A percentile compares a stretch with the other conserved stretches of the same genome.
Evolutionary conservation across 2,113 vertebrate genomes (phyloP).

Genomic region (Uropsilus gracilis): DNA sequence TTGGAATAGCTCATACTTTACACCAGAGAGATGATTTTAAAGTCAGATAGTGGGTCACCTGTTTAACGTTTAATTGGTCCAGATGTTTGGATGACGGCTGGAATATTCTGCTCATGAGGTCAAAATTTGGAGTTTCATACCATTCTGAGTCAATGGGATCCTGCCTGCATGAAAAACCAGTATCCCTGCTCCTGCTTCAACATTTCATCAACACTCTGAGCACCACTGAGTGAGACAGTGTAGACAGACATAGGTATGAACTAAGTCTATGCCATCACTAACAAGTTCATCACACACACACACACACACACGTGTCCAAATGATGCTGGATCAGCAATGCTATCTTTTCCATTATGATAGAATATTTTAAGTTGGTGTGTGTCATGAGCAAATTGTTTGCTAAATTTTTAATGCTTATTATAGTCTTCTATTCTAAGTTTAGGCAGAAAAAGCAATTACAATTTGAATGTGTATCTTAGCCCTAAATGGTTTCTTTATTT

Average conservation of each 20-base stretch:
- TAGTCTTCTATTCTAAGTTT: constrained; percentile 42
- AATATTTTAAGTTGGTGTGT: constrained; percentile 49
- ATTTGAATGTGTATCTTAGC: constrained; percentile 56
- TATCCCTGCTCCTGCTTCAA: not conserved
- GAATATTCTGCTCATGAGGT: not conserved
- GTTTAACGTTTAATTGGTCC: constrained; percentile 5
- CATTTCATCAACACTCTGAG: not conserved
- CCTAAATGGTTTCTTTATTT: not conserved
- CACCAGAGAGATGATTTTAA: not conserved
- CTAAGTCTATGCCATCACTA: not conserved
- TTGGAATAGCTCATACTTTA: not conserved
- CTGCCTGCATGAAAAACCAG: not conserved
- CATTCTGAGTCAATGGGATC: not conserved
- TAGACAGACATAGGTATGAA: not conserved
- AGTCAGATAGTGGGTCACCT: not conserved
- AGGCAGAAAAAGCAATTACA: constrained; percentile 38
- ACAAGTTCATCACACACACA: not conserved
- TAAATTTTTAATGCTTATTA: constrained; percentile 42
- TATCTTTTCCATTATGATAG: not conserved
- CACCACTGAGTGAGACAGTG: not conserved
- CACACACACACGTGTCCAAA: not conserved
- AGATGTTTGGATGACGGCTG: not conserved
- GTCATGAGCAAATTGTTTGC: constrained; percentile 32
- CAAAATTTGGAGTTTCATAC: not conserved
- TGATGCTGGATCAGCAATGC: not conserved